A percentile compares a stretch with the other conserved stretches of the same genome.
phyloP scores from a whole-genome alignment of 2,797 vertebrate species.

The Rhynchotus rufescens region DNA sequence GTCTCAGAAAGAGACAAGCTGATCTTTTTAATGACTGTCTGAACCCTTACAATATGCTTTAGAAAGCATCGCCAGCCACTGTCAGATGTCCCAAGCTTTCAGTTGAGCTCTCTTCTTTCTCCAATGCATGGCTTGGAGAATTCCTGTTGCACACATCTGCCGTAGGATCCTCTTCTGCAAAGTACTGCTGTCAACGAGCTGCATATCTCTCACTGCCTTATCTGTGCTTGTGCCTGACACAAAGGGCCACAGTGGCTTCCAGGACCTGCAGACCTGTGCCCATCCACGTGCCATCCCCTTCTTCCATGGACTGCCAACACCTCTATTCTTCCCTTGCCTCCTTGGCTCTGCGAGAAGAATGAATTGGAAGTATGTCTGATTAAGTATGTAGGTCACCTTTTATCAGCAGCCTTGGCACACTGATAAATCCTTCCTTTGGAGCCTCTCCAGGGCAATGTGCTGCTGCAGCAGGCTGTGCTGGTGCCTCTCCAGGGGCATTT shows the following conservation, averaged over 20 bases:
- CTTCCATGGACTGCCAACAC: fast-evolving
- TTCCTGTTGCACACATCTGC: not conserved
- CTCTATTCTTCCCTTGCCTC: not conserved
- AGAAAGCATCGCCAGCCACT: not conserved
- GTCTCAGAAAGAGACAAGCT: not conserved
- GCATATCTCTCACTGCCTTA: not conserved
- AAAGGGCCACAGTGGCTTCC: not conserved
- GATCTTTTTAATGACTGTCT: conserved; percentile 6
- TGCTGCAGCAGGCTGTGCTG: not conserved
- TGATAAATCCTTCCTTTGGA: not conserved
- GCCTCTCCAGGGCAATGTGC: not conserved
- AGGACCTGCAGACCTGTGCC: not conserved
- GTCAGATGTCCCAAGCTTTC: not conserved
- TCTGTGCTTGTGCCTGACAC: not conserved
- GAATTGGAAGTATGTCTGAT: not conserved
- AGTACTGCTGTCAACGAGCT: not conserved
- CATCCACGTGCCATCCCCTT: fast-evolving
- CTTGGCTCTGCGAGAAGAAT: not conserved
- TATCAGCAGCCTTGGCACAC: not conserved
- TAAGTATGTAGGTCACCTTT: not conserved
- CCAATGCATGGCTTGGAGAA: not conserved
- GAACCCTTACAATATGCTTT: not conserved
- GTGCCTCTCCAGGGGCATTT: not conserved
- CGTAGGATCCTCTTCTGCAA: not conserved
- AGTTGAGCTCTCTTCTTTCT: not conserved